Conservation (phyloP, 2,888 invertebrate species). For the Acanthosepion esculentum region DNA sequence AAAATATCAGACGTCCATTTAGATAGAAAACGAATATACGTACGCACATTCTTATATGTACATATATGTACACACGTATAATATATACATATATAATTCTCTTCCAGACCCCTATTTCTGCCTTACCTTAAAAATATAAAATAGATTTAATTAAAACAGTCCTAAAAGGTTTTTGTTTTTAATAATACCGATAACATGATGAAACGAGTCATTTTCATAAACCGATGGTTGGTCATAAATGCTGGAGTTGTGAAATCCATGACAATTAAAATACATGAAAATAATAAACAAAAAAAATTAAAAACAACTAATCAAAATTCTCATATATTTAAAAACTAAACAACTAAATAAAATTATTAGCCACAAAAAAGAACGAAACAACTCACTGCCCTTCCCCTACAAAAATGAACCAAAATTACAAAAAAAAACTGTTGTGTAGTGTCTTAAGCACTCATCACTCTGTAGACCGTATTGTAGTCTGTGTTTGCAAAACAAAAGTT, state of each 20-base stretch:
- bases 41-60: background rate
- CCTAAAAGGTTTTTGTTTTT: too few species aligned
- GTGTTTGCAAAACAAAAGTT: conserved; percentile 33
- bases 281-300: background rate
- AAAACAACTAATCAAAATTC: background rate
- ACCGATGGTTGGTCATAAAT: background rate
- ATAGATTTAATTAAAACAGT: too few species aligned
- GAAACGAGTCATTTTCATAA: background rate
- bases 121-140: background rate
- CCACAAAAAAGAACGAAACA: background rate
- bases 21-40: background rate
- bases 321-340: background rate
- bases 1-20: too few species aligned
- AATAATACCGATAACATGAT: background rate
- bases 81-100: background rate
- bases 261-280: background rate
- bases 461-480: conserved; percentile 8
- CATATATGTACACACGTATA: too few species aligned
- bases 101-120: background rate
- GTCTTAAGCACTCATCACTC: background rate
- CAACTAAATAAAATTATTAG: background rate
- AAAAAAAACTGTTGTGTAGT: conserved; percentile 5
- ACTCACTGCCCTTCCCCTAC: background rate
- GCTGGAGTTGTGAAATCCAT: conserved; percentile 9
- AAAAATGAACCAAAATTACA: background rate